These are phyloP conservation scores for Turnix velox DNA, from an alignment of 2,113 vertebrate species.

Conservation along the genomic window DNA sequence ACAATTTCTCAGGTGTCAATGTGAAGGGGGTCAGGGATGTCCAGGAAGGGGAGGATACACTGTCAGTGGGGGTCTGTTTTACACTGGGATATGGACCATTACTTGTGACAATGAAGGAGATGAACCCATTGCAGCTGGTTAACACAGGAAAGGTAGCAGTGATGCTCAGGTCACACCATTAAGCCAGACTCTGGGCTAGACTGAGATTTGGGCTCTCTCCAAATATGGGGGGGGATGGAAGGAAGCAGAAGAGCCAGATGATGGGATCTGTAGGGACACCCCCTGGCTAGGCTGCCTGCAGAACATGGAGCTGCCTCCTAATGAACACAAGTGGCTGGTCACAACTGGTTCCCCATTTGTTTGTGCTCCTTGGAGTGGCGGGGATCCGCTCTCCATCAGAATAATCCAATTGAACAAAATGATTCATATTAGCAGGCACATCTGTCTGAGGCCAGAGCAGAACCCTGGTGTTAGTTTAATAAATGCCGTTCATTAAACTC, in stretches of 20 bases:
- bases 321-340: slow-evolving; percentile 29
- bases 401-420: slow-evolving; percentile 76
- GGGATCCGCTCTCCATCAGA: slow-evolving; percentile 67
- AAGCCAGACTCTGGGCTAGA: not conserved
- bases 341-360: slow-evolving; percentile 51
- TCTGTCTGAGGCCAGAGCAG: slow-evolving; percentile 74
- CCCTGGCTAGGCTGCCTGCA: not conserved
- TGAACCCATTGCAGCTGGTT: not conserved
- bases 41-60: not conserved
- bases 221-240: not conserved
- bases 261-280: not conserved
- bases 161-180: not conserved
- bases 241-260: not conserved
- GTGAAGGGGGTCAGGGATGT: not conserved
- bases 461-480: slow-evolving; percentile 73
- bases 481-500: slow-evolving; percentile 77
- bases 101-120: accelerated
- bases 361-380: slow-evolving; percentile 32
- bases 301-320: slow-evolving; percentile 48
- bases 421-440: slow-evolving; percentile 73
- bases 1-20: not conserved
- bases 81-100: not conserved
- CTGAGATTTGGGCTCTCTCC: not conserved
- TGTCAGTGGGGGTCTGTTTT: not conserved
- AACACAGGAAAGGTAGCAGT: not conserved